Base-by-base conservation (phyloP, 2,888 invertebrate species). In the Xestia rhomboidea region DNA sequence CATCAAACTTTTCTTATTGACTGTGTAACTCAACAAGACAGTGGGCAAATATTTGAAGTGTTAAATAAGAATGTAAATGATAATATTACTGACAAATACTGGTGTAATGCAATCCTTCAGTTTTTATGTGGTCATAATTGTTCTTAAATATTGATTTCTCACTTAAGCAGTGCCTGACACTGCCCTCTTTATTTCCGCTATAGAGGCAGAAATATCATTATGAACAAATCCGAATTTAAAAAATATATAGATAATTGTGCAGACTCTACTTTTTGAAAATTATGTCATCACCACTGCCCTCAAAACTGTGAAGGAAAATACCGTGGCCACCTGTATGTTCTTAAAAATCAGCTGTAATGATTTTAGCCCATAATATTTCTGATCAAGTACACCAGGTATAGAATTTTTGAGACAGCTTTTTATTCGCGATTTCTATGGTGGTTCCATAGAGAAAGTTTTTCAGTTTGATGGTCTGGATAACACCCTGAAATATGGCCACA, bases 1-100 rank as follows among this genome's bases (percentile, higher is more conserved):
- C 86, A 89, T 88, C 81, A 88, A 88, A 88, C 79, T 86, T 69
- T 73, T 77, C 44, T 63, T 69, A 77, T 77, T 82, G 68, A 68
- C 68, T 67, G 71, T 86, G 46, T 38, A 79, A 62, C 73, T 84
- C 82, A 80, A 73, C 67, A 76, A 60, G 72, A 57, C 49, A 82
- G 82, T 68, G 78, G 73, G 27, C 76, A 73, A 77, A 88, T 84
- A 82, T 79, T 87, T 72, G 74, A 77, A 69, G 57, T 69, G 62
- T 70, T 67, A 71, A 76, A 76, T 81, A 81, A 49, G 76, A 78
- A 49, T 76, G 41, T 49, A 30, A 78, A 72, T 63, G 68, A 77
- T 54, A 77, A 77, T 83, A 68, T 82, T 34, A 49, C 68, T 34
- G n/a, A 67, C 84, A 73, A 68, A 79, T 68, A 72, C 15, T 24